Evolutionary conservation across 2,888 invertebrate species (phyloP).

Genomic region (Acanthosepion lycidas): DNA sequence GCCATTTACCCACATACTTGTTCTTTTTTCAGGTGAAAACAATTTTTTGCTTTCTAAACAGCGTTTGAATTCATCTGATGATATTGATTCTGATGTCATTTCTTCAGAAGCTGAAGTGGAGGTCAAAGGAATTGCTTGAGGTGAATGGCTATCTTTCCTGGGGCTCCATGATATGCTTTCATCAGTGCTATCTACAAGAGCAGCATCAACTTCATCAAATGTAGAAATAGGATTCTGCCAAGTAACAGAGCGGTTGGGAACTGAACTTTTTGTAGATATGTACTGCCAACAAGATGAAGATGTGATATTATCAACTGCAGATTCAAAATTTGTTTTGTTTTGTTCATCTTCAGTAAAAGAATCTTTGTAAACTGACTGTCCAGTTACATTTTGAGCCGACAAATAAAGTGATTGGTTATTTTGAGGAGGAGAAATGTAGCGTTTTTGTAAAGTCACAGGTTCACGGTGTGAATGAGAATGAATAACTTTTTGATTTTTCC

Average conservation of each 20-base stretch:
- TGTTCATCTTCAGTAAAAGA: not conserved
- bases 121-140: constrained; percentile 10
- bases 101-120: constrained; percentile 40
- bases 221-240: constrained; percentile 46
- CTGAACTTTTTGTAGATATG: not conserved
- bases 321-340: not conserved
- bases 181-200: constrained; percentile 37
- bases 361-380: not conserved
- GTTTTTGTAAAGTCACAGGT: constrained; percentile 36
- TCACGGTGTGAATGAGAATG: not conserved
- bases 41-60: constrained; percentile 24
- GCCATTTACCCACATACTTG: constrained; percentile 1
- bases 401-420: constrained; percentile 35
- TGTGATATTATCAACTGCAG: not conserved
- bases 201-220: constrained; percentile 37
- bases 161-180: constrained; percentile 37
- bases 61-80: constrained; percentile 41
- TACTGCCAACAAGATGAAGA: constrained; percentile 24
- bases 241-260: constrained; percentile 42
- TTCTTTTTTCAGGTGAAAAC: constrained; percentile 36
- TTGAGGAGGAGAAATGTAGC: not conserved
- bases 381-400: not conserved
- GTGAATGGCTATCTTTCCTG: not conserved
- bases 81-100: constrained; percentile 36
- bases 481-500: not conserved